phyloP scores from a whole-genome alignment of 2,797 vertebrate species.

The Semotilus atromaculatus region DNA sequence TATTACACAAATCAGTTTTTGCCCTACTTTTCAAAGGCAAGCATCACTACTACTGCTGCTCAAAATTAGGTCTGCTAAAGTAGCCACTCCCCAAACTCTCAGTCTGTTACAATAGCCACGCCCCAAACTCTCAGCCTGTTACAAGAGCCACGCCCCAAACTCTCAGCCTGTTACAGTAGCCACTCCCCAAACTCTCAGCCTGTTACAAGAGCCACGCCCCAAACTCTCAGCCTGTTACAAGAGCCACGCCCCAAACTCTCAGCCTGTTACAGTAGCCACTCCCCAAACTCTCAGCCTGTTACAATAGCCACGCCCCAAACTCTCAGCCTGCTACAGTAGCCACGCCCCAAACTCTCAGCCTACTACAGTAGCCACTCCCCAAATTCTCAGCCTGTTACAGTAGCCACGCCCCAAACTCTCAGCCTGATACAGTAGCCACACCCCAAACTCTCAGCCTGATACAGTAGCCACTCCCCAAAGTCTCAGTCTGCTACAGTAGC shows the following conservation, averaged over 20 bases:
- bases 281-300: neutral
- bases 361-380: neutral
- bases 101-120: neutral
- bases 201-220: accelerated
- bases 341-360: accelerated
- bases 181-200: accelerated
- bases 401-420: neutral
- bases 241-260: neutral
- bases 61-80: neutral
- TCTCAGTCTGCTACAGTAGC: no score
- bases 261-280: neutral
- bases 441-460: neutral
- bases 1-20: neutral
- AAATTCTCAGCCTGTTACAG: neutral
- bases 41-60: neutral
- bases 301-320: accelerated
- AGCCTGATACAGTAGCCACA: accelerated
- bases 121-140: accelerated
- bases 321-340: neutral
- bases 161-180: accelerated
- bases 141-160: neutral
- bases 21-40: constrained; percentile 19
- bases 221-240: neutral
- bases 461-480: accelerated
- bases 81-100: neutral